These are phyloP conservation scores for Trimorus sp. DNA, from an alignment of 2,888 invertebrate species.

Conservation along the genomic window DNA sequence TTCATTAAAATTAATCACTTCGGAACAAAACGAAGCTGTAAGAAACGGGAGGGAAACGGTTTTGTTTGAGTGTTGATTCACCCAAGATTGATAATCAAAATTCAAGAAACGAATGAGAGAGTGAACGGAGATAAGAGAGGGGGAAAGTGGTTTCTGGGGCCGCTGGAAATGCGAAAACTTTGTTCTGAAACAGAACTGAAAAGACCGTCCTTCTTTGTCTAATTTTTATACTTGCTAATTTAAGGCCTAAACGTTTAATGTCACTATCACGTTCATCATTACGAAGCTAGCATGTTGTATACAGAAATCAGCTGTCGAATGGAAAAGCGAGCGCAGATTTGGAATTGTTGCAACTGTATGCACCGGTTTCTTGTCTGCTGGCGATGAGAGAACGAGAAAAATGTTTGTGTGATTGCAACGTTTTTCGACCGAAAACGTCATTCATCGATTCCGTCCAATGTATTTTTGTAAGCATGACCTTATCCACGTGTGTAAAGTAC, in stretches of 20 bases:
- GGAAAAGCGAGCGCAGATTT: too few relatives aligned
- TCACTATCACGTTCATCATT: constrained; percentile 15
- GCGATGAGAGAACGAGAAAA: constrained; percentile 5
- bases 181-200: constrained; percentile 47
- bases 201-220: constrained; percentile 49
- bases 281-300: not conserved
- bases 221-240: constrained; percentile 53
- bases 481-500: not conserved
- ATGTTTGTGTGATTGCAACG: constrained; percentile 24
- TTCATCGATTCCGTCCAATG: constrained; percentile 76
- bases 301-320: not conserved
- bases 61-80: too few relatives aligned
- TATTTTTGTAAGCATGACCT: constrained; percentile 73
- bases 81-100: too few relatives aligned
- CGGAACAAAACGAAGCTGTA: too few relatives aligned
- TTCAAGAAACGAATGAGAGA: not conserved
- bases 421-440: constrained; percentile 46
- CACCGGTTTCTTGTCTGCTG: not conserved
- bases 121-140: constrained; percentile 4
- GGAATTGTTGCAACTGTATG: too few relatives aligned
- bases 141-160: constrained; percentile 27
- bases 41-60: too few relatives aligned
- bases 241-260: constrained; percentile 30
- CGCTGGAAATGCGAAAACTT: constrained; percentile 19
- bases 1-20: too few relatives aligned